These are phyloP conservation scores for Acridotheres tristis DNA, from an alignment of 2,797 vertebrate species.

Conservation along the genomic window DNA sequence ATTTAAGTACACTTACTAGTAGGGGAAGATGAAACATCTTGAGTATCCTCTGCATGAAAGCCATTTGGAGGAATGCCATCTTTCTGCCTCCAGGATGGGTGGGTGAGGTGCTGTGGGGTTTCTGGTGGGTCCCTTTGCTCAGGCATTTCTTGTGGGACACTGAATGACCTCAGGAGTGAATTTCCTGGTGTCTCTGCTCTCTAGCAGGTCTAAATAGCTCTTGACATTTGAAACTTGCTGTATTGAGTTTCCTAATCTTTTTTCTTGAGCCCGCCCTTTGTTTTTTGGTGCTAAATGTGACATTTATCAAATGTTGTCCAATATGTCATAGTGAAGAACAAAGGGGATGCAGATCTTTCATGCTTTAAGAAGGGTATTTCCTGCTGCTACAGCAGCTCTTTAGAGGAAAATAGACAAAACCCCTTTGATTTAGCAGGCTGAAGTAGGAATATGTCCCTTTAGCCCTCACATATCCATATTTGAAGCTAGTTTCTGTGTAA, in stretches of 20 bases:
- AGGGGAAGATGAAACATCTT: neutral
- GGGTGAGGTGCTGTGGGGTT: neutral
- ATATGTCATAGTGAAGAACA: neutral
- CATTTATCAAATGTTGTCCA: neutral
- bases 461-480: neutral
- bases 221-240: neutral
- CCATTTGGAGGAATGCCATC: neutral
- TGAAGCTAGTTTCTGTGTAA: neutral
- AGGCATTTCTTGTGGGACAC: rapidly evolving
- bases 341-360: neutral
- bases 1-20: neutral
- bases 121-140: neutral
- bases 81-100: neutral
- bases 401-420: neutral
- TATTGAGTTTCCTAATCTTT: neutral
- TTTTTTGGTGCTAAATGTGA: neutral
- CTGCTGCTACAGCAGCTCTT: neutral
- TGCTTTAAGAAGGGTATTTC: neutral
- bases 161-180: neutral
- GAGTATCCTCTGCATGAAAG: neutral
- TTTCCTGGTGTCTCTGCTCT: neutral
- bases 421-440: neutral
- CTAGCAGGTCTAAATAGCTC: neutral
- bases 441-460: neutral
- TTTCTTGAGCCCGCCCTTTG: neutral